These are phyloP conservation scores for Ploceus nigricollis DNA, from an alignment of 2,113 vertebrate genomes.

Conservation along the genomic window DNA sequence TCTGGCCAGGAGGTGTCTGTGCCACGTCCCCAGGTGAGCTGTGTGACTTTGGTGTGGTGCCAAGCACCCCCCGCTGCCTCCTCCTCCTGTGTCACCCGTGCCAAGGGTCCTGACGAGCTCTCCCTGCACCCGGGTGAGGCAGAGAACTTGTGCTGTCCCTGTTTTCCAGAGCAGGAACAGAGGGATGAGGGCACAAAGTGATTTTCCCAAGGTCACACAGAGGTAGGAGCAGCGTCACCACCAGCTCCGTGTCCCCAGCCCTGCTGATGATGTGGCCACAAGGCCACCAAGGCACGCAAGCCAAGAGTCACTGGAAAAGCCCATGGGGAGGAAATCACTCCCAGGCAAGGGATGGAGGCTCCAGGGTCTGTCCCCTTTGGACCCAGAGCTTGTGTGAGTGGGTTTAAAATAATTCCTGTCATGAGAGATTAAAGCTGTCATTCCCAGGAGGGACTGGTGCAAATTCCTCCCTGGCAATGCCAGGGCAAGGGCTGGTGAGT, in stretches of 20 bases:
- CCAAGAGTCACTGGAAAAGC: not conserved
- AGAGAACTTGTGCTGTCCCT: rapidly evolving
- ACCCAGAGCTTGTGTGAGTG: not conserved
- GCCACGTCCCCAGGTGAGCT: not conserved
- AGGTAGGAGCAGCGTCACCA: not conserved
- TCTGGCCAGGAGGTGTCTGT: rapidly evolving
- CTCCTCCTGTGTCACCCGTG: rapidly evolving
- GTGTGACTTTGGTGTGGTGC: not conserved
- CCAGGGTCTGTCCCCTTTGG: rapidly evolving
- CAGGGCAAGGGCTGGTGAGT: not conserved
- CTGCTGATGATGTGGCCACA: rapidly evolving
- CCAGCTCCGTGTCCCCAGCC: not conserved
- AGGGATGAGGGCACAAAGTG: not conserved
- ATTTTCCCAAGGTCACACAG: conserved; percentile 35
- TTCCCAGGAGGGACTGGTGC: rapidly evolving
- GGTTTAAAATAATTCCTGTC: not conserved
- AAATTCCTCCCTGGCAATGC: too few species aligned
- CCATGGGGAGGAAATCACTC: rapidly evolving
- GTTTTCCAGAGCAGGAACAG: not conserved
- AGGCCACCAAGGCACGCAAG: not conserved
- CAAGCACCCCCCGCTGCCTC: rapidly evolving
- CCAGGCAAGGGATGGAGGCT: not conserved
- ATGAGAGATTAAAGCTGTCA: not conserved
- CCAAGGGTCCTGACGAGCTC: not conserved
- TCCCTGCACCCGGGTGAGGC: rapidly evolving